A percentile compares a stretch with the other conserved stretches of the same genome.
phyloP scores from a whole-genome alignment of 1,140 invertebrate genomes.

The Pseudachorutes palmiensis region DNA sequence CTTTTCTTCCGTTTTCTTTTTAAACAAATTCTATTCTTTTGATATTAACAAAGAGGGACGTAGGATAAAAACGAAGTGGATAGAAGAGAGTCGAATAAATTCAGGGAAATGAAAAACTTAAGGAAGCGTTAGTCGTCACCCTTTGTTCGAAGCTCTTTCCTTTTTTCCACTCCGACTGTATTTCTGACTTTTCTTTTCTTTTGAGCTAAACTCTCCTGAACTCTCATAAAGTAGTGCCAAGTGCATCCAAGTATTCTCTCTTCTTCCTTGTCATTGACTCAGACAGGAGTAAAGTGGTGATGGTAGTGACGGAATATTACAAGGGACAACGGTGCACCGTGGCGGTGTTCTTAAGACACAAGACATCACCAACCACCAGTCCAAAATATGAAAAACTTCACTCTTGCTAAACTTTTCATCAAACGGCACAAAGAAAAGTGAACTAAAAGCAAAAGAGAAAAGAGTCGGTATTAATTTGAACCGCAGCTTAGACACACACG shows the following conservation, averaged over 20 bases:
- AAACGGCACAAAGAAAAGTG: not conserved
- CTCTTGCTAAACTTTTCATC: not conserved
- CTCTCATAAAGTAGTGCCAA: not conserved
- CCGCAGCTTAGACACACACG: not conserved
- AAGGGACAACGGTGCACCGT: not conserved
- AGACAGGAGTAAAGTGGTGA: not conserved
- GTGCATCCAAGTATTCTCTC: not conserved
- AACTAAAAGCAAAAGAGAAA: not conserved
- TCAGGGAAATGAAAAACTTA: not conserved
- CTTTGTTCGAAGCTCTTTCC: too few relatives aligned
- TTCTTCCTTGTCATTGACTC: not conserved
- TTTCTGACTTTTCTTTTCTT: not conserved
- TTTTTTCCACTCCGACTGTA: not conserved
- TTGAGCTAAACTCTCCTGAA: not conserved
- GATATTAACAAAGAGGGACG: not conserved
- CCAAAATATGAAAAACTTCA: not conserved
- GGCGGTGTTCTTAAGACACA: not conserved
- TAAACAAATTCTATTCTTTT: too few relatives aligned
- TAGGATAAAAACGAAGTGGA: not conserved
- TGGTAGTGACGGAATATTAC: not conserved
- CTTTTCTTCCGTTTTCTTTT: not conserved
- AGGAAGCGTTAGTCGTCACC: not conserved
- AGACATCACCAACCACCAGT: too few relatives aligned
- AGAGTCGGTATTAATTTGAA: not conserved
- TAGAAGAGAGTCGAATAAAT: not conserved